A percentile compares a stretch with the other conserved stretches of the same genome.
These are phyloP conservation scores for Enteromius anoplus DNA, from an alignment of 2,797 vertebrate species.

Conservation along the genomic window DNA sequence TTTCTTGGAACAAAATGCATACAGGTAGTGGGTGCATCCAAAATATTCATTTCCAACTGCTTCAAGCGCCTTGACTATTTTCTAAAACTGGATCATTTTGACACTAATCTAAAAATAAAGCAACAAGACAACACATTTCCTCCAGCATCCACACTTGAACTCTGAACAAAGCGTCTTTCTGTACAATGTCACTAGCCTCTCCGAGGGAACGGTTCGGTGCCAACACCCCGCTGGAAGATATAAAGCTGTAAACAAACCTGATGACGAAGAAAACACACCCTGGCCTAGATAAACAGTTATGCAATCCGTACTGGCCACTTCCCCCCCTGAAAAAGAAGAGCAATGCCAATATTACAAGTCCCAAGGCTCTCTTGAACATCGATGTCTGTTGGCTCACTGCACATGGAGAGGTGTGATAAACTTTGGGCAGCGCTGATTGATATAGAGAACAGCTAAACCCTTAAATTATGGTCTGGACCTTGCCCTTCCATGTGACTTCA, in stretches of 20 bases:
- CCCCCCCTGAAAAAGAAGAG: conserved; percentile 13
- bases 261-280: conserved; percentile 35
- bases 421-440: background rate
- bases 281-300: conserved; percentile 39
- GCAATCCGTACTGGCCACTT: conserved; percentile 29
- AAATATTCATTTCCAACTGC: conserved; percentile 22
- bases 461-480: conserved; percentile 48
- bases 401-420: conserved; percentile 19
- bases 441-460: conserved; percentile 57
- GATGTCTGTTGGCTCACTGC: conserved; percentile 25
- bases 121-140: background rate
- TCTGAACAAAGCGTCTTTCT: background rate
- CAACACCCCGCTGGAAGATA: conserved; percentile 12
- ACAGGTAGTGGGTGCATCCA: background rate
- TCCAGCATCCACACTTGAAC: background rate
- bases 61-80: conserved; percentile 10
- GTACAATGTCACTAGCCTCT: conserved; percentile 27
- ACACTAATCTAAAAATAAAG: conserved; percentile 28
- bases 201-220: conserved; percentile 8
- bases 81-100: conserved; percentile 3
- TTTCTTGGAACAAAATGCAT: background rate
- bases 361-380: conserved; percentile 30
- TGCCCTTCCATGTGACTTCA: background rate
- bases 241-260: conserved; percentile 44
- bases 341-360: conserved; percentile 28